Base-by-base conservation (phyloP, 1,140 invertebrate species). In the Diabrotica virgifera region DNA sequence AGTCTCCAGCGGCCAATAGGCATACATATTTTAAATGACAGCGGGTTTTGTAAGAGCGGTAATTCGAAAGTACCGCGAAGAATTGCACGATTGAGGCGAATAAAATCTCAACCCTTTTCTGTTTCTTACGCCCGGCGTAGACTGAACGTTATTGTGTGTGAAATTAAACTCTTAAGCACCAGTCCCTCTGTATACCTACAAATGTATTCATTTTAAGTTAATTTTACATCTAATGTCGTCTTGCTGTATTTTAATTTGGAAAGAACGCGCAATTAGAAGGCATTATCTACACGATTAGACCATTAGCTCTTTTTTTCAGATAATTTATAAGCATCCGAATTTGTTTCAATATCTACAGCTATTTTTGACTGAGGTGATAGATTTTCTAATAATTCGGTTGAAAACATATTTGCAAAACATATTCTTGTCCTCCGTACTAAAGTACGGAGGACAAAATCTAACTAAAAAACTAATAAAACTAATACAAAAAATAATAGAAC, bases 71-170 rank as follows among this genome's bases (percentile, higher is more conserved):
- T 70, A 71, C 69, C 62, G 61, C 64, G 62, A 72, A 72, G 70
- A 73, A 75, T 72, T 61, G 68, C 63, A 63, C 71, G 60, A 65
- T 60, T 37, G 71, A 74, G 70, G 71, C 66, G 66, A 57, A 76
- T 72, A 71, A 72, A 73, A 72, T 55, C 65, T 60, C 65, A 63
- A 74, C 74, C 74, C 74, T 74, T 74, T 76, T 67, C 58, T 63
- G 59, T 71, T 71, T 68, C 67, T 67, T 46, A 46, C 40, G 40
- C 8, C 40, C 3, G n/a, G n/a, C 40, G 40, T 63, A 64, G 50
- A 56, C 64, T 59, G 70, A 40, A 69, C 66, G 71, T 76, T 76
- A 76, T 76, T 76, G 74, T 73, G 74, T 76, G 74, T 76, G 74
- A 76, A 76, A 76, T 76, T 76, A 74, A 76, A 73, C 72, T 68